phyloP scores from a whole-genome alignment of 2,888 invertebrate species.

The Dascillus cervinus region DNA sequence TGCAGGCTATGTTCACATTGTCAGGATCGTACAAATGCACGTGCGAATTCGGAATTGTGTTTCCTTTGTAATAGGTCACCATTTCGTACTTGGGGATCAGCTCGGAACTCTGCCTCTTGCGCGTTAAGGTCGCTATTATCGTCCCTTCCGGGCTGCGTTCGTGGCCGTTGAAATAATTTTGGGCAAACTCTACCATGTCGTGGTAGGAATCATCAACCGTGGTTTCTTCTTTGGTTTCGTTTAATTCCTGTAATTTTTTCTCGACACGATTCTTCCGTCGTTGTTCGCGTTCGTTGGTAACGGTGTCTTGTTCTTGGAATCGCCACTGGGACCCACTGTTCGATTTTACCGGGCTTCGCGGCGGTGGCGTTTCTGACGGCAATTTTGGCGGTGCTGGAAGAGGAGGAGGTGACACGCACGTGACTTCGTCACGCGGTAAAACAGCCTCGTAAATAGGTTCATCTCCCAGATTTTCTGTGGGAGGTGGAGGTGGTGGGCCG shows the following conservation, averaged over 20 bases:
- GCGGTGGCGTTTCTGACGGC: conserved; percentile 45
- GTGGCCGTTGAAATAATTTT: conserved; percentile 85
- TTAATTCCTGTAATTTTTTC: conserved; percentile 75
- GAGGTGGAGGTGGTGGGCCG: conserved; percentile 64
- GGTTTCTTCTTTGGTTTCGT: conserved; percentile 48
- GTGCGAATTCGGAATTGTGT: conserved; percentile 86
- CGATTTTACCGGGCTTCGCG: conserved; percentile 45
- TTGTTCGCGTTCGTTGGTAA: conserved; percentile 61
- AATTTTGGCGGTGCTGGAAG: conserved; percentile 43
- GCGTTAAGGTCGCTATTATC: conserved; percentile 76
- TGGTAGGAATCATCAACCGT: conserved; percentile 57
- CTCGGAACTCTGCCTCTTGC: conserved; percentile 71
- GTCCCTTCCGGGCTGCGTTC: conserved; percentile 81
- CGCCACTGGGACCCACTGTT: too few relatives aligned
- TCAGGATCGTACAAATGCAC: conserved; percentile 94
- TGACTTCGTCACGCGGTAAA: conserved; percentile 57
- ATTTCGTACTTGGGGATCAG: conserved; percentile 85
- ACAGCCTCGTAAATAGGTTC: conserved; percentile 85
- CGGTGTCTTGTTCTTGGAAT: conserved; percentile 33
- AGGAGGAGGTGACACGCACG: conserved; percentile 41
- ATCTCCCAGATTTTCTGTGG: conserved; percentile 43
- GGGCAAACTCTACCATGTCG: conserved; percentile 90
- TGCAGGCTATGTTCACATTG: conserved; percentile 82
- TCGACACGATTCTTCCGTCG: conserved; percentile 79
- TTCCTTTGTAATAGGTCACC: conserved; percentile 82